Conservation (phyloP, 2,797 vertebrate species). For the Macropodus opercularis region DNA sequence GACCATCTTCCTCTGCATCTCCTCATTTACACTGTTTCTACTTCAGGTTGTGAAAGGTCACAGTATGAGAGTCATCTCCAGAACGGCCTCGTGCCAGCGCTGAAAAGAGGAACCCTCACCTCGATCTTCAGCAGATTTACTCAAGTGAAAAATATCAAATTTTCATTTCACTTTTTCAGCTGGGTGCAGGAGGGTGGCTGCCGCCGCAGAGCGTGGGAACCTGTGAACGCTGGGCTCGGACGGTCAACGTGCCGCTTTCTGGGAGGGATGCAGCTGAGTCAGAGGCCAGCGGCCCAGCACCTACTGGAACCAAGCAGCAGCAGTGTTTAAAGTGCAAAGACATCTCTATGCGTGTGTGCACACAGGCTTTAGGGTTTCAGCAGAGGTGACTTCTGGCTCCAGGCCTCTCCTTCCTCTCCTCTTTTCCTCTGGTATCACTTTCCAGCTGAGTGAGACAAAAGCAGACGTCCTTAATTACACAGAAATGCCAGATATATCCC, state of each 20-base stretch:
- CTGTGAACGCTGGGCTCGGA: constrained; percentile 12
- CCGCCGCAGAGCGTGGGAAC: constrained; percentile 39
- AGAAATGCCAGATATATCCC: too few relatives aligned
- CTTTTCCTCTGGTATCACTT: too few relatives aligned
- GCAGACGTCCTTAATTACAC: not conserved
- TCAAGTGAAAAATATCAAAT: constrained; percentile 62
- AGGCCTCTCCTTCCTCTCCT: too few relatives aligned
- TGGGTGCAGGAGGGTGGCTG: constrained; percentile 16
- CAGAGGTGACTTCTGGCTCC: too few relatives aligned
- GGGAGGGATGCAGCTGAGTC: too few relatives aligned
- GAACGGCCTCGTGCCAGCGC: constrained; percentile 5
- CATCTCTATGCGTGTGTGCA: too few relatives aligned
- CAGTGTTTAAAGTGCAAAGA: too few relatives aligned
- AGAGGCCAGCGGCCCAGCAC: not conserved
- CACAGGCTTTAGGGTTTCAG: too few relatives aligned
- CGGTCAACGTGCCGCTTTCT: constrained; percentile 34
- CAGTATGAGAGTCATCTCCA: constrained; percentile 33
- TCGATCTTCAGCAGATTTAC: constrained; percentile 64
- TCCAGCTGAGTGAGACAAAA: constrained; percentile 8
- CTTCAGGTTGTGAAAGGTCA: constrained; percentile 37
- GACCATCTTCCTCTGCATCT: not conserved
- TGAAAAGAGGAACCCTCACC: constrained; percentile 66
- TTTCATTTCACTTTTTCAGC: constrained; percentile 75
- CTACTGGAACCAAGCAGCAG: too few relatives aligned
- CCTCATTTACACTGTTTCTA: constrained; percentile 32